A percentile compares a stretch with the other conserved stretches of the same genome.
phyloP scores from a whole-genome alignment of 2,888 invertebrate species.

The Sussaba pulchella region DNA sequence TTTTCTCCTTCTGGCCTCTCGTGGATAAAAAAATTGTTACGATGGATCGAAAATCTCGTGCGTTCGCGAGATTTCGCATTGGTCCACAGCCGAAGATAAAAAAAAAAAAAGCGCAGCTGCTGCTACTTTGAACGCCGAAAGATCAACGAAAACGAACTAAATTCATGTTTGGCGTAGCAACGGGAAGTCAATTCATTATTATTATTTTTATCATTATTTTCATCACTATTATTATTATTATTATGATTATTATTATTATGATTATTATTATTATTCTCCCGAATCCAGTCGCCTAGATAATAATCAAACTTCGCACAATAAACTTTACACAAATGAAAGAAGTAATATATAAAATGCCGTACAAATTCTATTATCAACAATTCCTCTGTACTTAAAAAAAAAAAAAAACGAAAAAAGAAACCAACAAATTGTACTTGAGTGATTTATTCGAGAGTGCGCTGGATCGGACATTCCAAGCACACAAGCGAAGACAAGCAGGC shows the following conservation, averaged over 20 bases:
- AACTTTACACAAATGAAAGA: slow-evolving; percentile 49
- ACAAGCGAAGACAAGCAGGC: slow-evolving; percentile 42
- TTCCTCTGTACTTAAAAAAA: slow-evolving; percentile 55
- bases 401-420: background rate
- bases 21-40: slow-evolving; percentile 49
- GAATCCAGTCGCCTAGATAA: slow-evolving; percentile 52
- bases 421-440: slow-evolving; percentile 47
- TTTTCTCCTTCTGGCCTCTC: slow-evolving; percentile 46
- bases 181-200: background rate
- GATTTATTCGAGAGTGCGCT: slow-evolving; percentile 46
- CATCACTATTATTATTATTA: background rate
- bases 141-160: slow-evolving; percentile 22
- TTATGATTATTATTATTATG: background rate
- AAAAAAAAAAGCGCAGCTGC: background rate
- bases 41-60: no score
- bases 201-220: background rate
- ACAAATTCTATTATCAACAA: slow-evolving; percentile 41
- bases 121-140: slow-evolving; percentile 10
- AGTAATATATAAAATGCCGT: slow-evolving; percentile 40
- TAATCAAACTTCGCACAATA: slow-evolving; percentile 56
- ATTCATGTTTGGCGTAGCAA: slow-evolving; percentile 9
- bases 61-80: slow-evolving; percentile 25
- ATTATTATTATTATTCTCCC: slow-evolving; percentile 23
- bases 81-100: background rate
- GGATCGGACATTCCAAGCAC: slow-evolving; percentile 66